Evolutionary conservation across 1,140 invertebrate species (phyloP), one percentile per base, ranked within the genome.

Genomic region (Aphelenchoides avenae): DNA sequence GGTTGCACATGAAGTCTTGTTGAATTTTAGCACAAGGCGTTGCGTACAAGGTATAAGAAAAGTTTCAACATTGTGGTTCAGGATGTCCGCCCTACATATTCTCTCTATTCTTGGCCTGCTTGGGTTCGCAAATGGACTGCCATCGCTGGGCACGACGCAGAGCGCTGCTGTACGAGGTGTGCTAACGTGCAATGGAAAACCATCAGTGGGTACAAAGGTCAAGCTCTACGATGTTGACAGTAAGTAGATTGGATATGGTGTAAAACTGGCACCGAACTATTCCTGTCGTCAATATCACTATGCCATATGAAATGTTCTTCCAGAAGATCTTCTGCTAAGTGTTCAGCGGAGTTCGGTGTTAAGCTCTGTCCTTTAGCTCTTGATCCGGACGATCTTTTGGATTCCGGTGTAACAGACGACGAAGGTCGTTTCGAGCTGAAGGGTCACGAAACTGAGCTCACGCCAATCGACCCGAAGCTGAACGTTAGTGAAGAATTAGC

Each of bases 341-440:
- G 3, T 36, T 36, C 5, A 44, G n/a, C 11, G 31, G 13, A 9
- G 13, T 18, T 49, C 24, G 4, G 30, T 44, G 26, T 3, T 39
- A 13, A 5, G 20, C 24, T 48, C 3, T 31, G 5, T 39, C 11
- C 24, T n/a, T 22, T 22, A 37, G 20, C 22, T 26, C 4, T 26
- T 9, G 74, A 75, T 29, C 41, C 66, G 9, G 71, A 73, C 48
- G 74, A 75, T 27, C 37, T 66, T 22, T 54, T 73, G 53, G 71
- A 51, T 29, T 63, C 72, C 34, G 63, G 63, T 31, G 52, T 61
- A 7, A 71, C 70, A 5, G 62, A 73, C 52, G 48, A 48, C 26
- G 33, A 77, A 22, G 71, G 71, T 22, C 29, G 44, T 6, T 73
- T 73, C 64, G 22, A 58, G 18, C 36, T 73, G n/a, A 37, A 42